These are phyloP conservation scores for Odocoileus hemionus DNA, from an alignment of 2,113 vertebrate species.

Conservation along the genomic window DNA sequence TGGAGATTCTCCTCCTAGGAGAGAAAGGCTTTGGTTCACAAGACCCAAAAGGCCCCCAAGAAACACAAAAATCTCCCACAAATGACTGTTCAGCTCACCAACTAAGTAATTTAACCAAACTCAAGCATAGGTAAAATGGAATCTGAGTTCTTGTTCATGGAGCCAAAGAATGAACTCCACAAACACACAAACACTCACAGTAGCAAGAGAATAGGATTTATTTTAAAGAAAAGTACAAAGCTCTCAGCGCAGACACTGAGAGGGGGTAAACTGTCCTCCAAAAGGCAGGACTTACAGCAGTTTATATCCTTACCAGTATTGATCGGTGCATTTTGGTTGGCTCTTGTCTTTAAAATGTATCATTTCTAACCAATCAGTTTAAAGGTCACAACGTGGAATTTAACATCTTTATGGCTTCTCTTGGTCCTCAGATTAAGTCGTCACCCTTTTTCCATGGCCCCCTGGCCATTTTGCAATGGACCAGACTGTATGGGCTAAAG, in stretches of 20 bases:
- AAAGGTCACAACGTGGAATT: not conserved
- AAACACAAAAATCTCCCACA: not conserved
- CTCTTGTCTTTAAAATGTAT: not conserved
- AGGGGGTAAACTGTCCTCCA: not conserved
- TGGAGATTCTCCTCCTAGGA: not conserved
- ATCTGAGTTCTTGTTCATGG: not conserved
- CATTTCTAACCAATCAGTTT: not conserved
- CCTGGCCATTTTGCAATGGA: not conserved
- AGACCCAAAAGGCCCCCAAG: not conserved
- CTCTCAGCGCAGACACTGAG: not conserved
- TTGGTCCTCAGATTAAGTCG: not conserved
- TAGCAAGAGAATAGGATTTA: not conserved
- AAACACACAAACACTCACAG: not conserved
- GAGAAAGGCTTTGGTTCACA: not conserved
- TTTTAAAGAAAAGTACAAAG: not conserved
- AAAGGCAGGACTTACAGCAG: not conserved
- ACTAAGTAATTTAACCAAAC: not conserved
- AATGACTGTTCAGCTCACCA: not conserved
- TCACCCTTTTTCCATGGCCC: not conserved
- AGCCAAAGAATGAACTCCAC: not conserved
- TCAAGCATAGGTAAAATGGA: not conserved
- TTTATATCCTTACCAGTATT: not conserved
- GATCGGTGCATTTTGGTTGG: rapidly evolving
- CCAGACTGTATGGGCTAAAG: not conserved
- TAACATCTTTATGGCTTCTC: not conserved